Percentiles rank a stretch among this genome's conserved stretches.
phyloP scores from a whole-genome alignment of 2,113 vertebrate species.

The Dromaius novaehollandiae region DNA sequence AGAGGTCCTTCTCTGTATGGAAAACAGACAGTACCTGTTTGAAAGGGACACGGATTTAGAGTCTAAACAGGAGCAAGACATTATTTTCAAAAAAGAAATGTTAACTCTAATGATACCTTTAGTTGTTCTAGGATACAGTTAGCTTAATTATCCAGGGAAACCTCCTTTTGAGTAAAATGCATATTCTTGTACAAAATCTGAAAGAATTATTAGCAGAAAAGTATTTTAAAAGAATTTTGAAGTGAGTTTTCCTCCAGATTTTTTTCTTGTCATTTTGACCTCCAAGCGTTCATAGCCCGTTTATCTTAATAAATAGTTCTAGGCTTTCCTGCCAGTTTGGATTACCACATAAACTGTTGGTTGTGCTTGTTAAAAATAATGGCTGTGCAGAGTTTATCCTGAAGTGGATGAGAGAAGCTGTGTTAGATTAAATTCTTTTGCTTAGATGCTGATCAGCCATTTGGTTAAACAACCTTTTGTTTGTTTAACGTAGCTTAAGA shows the following conservation, averaged over 20 bases:
- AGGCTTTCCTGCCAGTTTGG: neutral
- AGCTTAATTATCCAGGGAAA: neutral
- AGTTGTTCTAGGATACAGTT: neutral
- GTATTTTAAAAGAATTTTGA: neutral
- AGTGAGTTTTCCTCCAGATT: neutral
- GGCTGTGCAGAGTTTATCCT: constrained; percentile 1
- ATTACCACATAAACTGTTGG: constrained; percentile 26
- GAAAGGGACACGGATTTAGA: neutral
- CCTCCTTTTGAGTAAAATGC: neutral
- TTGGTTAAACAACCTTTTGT: constrained; percentile 23
- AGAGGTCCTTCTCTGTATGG: neutral
- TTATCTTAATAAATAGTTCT: constrained; percentile 36
- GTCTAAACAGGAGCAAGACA: neutral
- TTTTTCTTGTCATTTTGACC: constrained; percentile 36
- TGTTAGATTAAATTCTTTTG: constrained; percentile 42
- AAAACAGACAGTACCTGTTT: neutral
- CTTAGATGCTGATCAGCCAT: constrained; percentile 5
- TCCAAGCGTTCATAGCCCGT: neutral
- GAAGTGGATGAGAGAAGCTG: constrained; percentile 31
- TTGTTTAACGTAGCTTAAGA: constrained; percentile 14
- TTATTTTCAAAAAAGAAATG: neutral
- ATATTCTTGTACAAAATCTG: neutral
- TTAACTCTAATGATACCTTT: neutral
- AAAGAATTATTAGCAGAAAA: neutral
- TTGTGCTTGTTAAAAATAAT: neutral